Base-by-base conservation (phyloP, 2,797 vertebrate species). In the Discoglossus pictus region DNA sequence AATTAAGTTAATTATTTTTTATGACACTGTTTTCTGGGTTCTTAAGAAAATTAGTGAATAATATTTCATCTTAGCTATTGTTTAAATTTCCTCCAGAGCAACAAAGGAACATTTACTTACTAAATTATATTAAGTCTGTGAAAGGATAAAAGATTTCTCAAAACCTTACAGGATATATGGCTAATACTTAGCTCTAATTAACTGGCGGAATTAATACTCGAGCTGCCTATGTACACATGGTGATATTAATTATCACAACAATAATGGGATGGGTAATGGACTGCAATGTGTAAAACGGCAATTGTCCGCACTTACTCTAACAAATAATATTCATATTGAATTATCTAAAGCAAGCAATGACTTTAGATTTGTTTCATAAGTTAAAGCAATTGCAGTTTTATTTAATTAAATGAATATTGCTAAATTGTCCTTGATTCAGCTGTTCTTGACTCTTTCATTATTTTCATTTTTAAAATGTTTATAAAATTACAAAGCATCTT, bases 211-310 rank as follows among this genome's bases (percentile, higher is more conserved):
- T 67, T 50, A 67, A 52, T 67, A 39, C 38, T 40, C 35, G 13
- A 59, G 36, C 47, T 51, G 36, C 36, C 36, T 59, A 51, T 52
- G 46, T 43, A 67, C 54, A 67, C 65, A 51, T 21, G n/a, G 64
- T 50, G 54, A 67, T 67, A 67, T 67, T 67, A 67, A 67, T 67
- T 67, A 60, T 59, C 54, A 59, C 54, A 67, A 67, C 35, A 50
- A 50, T 48, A 67, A 51, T 60, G 36, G 36, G 50, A 67, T 43
- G 55, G 65, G 46, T 67, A 67, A 67, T 59, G 65, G 46, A 67
- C 54, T 60, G 38, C 46, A 67, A 51, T 67, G 65, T 67, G 44
- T 66, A 58, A 60, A 60, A 51, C 42, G 46, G 65, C 55, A 59
- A 67, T 60, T 67, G 65, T 59, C 44, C 35, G 4, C 43, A 67